Conservation (phyloP, 2,888 invertebrate genomes). For the Troides oblongomaculatus region DNA sequence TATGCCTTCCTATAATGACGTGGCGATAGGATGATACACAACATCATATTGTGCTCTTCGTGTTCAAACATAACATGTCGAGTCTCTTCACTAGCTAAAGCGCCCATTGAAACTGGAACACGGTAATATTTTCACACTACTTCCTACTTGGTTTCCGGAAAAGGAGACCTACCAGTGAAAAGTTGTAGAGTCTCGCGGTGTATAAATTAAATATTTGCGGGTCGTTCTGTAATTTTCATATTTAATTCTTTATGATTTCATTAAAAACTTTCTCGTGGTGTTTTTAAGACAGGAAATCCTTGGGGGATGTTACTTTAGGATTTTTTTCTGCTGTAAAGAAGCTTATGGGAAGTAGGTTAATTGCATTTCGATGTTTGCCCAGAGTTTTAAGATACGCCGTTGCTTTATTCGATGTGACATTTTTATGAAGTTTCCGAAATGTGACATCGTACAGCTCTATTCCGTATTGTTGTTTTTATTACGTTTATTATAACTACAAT, state of each 20-base stretch:
- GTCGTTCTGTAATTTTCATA: neutral
- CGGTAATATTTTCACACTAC: no score
- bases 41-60: no score
- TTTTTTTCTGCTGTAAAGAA: neutral
- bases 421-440: constrained; percentile 1
- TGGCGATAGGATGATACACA: no score
- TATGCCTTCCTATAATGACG: no score
- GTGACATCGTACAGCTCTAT: neutral
- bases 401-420: constrained; percentile 11
- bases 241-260: neutral
- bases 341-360: constrained; percentile 20
- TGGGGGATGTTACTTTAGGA: neutral
- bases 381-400: neutral
- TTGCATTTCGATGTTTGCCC: constrained; percentile 21
- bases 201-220: no score
- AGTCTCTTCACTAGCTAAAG: no score
- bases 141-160: no score
- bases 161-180: no score
- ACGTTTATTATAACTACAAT: no score
- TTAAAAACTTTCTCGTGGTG: neutral
- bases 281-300: neutral
- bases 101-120: no score
- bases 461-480: neutral
- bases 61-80: no score
- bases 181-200: no score